A percentile compares a stretch with the other conserved stretches of the same genome.
Conservation (phyloP, 2,797 vertebrate species). For the Oreochromis mossambicus region DNA sequence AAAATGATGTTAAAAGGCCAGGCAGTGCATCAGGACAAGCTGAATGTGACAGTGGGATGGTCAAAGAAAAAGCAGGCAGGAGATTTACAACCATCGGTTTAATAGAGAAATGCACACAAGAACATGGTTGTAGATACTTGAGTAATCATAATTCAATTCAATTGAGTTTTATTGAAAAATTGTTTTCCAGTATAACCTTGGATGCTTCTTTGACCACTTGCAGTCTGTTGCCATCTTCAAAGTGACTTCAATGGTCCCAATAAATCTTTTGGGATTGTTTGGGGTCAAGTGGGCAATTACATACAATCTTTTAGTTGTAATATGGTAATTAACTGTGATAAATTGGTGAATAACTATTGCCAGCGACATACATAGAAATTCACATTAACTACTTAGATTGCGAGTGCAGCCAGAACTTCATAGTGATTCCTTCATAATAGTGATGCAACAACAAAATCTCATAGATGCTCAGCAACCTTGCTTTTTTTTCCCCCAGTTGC, state of each 20-base stretch:
- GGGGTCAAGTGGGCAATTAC: not conserved
- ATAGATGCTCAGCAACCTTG: not conserved
- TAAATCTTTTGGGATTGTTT: not conserved
- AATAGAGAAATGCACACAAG: not conserved
- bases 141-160: not conserved
- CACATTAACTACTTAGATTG: not conserved
- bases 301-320: not conserved
- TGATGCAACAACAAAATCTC: not conserved
- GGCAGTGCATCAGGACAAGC: not conserved
- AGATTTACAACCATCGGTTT: not conserved
- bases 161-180: not conserved
- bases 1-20: not conserved
- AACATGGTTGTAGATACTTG: not conserved
- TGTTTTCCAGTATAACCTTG: not conserved
- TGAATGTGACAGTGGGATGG: not conserved
- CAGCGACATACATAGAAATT: not conserved
- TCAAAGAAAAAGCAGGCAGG: not conserved
- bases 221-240: not conserved
- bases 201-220: not conserved
- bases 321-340: not conserved
- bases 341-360: not conserved
- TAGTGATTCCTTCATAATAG: not conserved
- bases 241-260: not conserved
- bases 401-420: not conserved
- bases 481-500: not conserved